Conservation (phyloP, 2,888 invertebrate species). For the Eudemis profundana region DNA sequence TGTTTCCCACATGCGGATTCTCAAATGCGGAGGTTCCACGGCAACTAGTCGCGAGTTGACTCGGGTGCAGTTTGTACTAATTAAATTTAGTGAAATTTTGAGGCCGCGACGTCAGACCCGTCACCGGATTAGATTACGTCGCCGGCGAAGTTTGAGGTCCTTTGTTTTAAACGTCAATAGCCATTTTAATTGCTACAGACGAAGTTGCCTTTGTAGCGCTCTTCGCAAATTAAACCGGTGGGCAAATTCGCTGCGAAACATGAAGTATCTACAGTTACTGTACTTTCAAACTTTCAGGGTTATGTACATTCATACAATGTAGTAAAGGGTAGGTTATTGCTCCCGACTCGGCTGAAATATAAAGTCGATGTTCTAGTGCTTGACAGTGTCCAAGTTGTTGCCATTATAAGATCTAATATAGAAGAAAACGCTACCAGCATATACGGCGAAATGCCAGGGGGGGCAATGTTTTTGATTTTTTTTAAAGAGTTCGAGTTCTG, state of each 20-base stretch:
- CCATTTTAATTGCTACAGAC: conserved; percentile 43
- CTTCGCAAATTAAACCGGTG: conserved; percentile 37
- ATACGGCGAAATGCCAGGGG: too few relatives aligned
- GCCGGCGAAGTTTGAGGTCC: conserved; percentile 67
- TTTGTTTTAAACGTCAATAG: conserved; percentile 46
- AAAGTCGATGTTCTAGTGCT: too few relatives aligned
- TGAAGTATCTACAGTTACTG: conserved; percentile 20
- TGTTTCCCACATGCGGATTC: too few relatives aligned
- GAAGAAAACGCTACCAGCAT: too few relatives aligned
- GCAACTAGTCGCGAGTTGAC: conserved; percentile 60
- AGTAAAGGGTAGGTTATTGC: too few relatives aligned
- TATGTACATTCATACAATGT: neutral
- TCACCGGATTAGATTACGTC: conserved; percentile 62
- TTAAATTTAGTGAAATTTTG: conserved; percentile 72
- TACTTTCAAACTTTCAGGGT: conserved; percentile 23
- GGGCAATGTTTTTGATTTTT: too few relatives aligned
- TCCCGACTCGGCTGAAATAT: too few relatives aligned
- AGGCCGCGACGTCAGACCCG: conserved; percentile 60
- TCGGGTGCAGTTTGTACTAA: conserved; percentile 69
- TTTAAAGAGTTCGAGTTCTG: too few relatives aligned
- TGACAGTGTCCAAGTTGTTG: too few relatives aligned
- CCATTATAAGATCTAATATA: too few relatives aligned
- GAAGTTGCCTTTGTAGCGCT: conserved; percentile 45
- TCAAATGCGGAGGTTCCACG: too few relatives aligned
- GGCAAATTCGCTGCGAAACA: conserved; percentile 36